Conservation (phyloP, 2,113 vertebrate species). For the Odocoileus virginianus region DNA sequence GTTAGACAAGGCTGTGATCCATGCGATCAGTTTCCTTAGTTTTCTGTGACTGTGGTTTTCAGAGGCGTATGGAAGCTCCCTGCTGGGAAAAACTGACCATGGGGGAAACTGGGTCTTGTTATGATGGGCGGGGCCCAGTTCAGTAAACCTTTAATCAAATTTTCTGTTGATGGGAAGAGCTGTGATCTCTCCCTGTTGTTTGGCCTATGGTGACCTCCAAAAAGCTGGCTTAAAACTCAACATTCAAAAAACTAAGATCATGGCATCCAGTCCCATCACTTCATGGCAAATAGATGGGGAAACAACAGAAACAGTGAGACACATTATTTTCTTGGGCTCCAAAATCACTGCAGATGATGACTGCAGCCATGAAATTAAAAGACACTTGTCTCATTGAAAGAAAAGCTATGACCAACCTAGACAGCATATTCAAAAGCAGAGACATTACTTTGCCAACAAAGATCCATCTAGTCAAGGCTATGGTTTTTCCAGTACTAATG, state of each 20-base stretch:
- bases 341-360: background rate
- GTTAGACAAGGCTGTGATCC: background rate
- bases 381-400: rapidly evolving
- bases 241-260: background rate
- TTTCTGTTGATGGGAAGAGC: background rate
- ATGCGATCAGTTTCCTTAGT: background rate
- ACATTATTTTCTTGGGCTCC: background rate
- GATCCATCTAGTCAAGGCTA: background rate
- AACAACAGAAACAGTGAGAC: background rate
- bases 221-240: background rate
- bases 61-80: background rate
- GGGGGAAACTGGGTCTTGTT: background rate
- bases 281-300: background rate
- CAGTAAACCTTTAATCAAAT: background rate
- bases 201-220: background rate
- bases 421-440: background rate
- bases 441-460: background rate
- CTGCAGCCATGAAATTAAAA: background rate
- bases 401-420: background rate
- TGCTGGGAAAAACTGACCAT: background rate
- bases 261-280: background rate
- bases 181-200: background rate
- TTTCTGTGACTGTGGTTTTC: background rate
- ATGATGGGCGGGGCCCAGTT: rapidly evolving
- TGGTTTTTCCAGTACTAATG: background rate